Conservation (phyloP, 2,888 invertebrate species). For the Agrypnus murinus region DNA sequence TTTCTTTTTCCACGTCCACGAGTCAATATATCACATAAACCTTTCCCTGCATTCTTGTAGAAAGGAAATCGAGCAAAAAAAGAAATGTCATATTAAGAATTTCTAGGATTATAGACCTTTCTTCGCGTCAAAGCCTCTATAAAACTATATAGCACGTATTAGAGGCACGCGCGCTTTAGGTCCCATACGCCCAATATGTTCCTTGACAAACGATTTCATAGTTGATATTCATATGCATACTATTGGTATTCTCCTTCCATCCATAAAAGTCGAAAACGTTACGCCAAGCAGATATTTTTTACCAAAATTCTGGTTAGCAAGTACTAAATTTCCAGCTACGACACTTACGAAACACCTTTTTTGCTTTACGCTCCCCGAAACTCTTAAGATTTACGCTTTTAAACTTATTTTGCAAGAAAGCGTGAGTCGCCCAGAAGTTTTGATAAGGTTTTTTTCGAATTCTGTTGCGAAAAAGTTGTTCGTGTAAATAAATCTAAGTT, state of each 20-base stretch:
- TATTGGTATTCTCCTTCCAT: slow-evolving; percentile 41
- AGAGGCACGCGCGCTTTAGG: slow-evolving; percentile 48
- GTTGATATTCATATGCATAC: slow-evolving; percentile 54
- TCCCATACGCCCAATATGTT: slow-evolving; percentile 51
- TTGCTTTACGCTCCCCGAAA: slow-evolving; percentile 23
- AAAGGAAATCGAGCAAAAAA: slow-evolving; percentile 38
- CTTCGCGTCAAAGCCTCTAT: slow-evolving; percentile 39
- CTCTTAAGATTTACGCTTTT: slow-evolving; percentile 39
- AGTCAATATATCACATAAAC: slow-evolving; percentile 30
- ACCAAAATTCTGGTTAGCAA: slow-evolving; percentile 12
- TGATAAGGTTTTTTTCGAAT: slow-evolving; percentile 38
- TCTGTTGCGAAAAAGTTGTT: slow-evolving; percentile 36
- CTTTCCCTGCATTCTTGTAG: slow-evolving; percentile 31
- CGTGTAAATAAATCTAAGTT: slow-evolving; percentile 42
- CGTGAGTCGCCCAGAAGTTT: slow-evolving; percentile 39
- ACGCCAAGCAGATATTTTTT: slow-evolving; percentile 9
- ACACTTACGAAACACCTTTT: slow-evolving; percentile 28
- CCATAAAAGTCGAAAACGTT: slow-evolving; percentile 41
- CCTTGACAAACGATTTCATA: slow-evolving; percentile 52
- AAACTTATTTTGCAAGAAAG: slow-evolving; percentile 40
- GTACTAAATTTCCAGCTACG: slow-evolving; percentile 10
- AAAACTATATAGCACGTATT: slow-evolving; percentile 52
- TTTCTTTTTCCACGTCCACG: slow-evolving; percentile 18
- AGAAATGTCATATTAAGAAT: slow-evolving; percentile 48
- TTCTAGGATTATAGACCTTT: slow-evolving; percentile 49